phyloP scores from a whole-genome alignment of 2,797 vertebrate genomes.

The Todus mexicanus region DNA sequence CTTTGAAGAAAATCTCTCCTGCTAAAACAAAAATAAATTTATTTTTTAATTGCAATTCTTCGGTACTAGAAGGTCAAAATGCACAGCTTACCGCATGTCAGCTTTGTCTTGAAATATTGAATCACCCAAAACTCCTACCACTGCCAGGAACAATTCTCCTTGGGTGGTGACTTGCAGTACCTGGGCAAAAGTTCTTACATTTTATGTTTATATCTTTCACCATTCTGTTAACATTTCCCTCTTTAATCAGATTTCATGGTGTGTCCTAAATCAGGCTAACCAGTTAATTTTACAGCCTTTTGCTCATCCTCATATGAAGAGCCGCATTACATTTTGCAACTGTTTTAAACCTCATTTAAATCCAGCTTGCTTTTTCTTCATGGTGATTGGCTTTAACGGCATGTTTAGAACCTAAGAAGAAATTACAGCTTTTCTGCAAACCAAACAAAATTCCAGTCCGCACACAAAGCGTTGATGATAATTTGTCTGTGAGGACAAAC shows the following conservation, averaged over 20 bases:
- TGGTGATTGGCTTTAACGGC: neutral
- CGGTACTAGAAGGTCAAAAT: neutral
- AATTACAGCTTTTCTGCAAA: neutral
- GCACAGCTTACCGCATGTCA: neutral
- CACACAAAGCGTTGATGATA: slow-evolving; percentile 33
- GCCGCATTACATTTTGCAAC: neutral
- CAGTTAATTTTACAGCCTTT: neutral
- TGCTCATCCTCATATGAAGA: neutral
- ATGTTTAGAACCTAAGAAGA: neutral
- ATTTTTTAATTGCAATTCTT: neutral
- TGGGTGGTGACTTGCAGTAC: neutral
- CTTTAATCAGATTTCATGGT: neutral
- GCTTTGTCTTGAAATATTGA: neutral
- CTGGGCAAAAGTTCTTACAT: neutral
- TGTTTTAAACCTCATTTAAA: neutral
- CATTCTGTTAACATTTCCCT: neutral
- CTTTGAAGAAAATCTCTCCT: neutral
- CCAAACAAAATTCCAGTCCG: neutral
- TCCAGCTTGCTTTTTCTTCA: neutral
- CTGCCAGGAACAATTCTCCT: neutral
- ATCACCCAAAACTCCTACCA: neutral
- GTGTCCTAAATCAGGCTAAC: neutral
- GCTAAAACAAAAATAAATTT: neutral
- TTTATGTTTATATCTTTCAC: neutral
- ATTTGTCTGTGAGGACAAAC: slow-evolving; percentile 59